Evolutionary conservation across 2,888 invertebrate species (phyloP).

Genomic region (Calameuta pallipes): DNA sequence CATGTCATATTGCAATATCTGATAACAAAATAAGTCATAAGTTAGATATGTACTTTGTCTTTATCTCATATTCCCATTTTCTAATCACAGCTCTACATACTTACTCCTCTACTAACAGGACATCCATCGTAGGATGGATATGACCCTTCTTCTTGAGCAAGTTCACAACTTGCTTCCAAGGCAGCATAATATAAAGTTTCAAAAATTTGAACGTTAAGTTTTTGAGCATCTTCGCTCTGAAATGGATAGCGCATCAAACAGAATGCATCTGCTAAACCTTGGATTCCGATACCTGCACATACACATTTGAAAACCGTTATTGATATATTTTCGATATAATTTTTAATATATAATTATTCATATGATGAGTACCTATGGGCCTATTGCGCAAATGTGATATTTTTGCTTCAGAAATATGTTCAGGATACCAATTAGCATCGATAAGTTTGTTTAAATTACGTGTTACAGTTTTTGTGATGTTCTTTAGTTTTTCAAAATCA

Average conservation of each 20-base stretch:
- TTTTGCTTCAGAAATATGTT: constrained; percentile 80
- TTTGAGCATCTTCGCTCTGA: constrained; percentile 86
- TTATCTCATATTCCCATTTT: background rate
- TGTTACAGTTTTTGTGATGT: constrained; percentile 89
- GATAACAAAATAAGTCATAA: constrained; percentile 14
- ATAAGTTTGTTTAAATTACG: constrained; percentile 96
- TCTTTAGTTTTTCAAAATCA: constrained; percentile 88
- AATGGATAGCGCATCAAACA: constrained; percentile 93
- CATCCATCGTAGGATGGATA: constrained; percentile 93
- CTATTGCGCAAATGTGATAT: constrained; percentile 88
- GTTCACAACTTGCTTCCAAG: constrained; percentile 93
- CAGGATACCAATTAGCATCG: constrained; percentile 94
- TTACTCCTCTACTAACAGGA: constrained; percentile 91
- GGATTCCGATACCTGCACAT: constrained; percentile 85
- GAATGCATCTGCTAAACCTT: constrained; percentile 97
- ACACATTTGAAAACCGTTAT: constrained; percentile 63
- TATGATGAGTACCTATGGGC: constrained; percentile 73
- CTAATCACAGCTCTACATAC: constrained; percentile 31
- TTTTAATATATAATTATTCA: background rate
- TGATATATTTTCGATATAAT: constrained; percentile 49
- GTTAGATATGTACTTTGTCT: constrained; percentile 3
- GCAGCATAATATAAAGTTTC: constrained; percentile 99
- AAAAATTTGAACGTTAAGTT: constrained; percentile 94
- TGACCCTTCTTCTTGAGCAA: constrained; percentile 85
- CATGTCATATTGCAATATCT: constrained; percentile 97